These are phyloP conservation scores for Ectropis crepuscularia DNA, from an alignment of 2,888 invertebrate species.

Conservation along the genomic window DNA sequence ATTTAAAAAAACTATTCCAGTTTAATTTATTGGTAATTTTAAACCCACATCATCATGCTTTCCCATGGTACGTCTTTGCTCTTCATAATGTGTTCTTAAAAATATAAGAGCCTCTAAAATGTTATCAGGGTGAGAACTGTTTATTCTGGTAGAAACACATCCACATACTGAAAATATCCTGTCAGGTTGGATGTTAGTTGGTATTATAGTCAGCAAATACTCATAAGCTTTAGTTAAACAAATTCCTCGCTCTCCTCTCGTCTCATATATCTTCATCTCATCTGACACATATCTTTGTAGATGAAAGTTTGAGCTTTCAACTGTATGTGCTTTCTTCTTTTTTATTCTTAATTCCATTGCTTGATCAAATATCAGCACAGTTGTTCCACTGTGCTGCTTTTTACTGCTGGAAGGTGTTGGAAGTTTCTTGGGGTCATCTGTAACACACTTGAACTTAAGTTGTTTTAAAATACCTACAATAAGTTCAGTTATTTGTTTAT, in stretches of 20 bases:
- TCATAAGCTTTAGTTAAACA: too few relatives aligned
- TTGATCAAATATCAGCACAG: neutral
- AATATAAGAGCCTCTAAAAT: slow-evolving; percentile 3
- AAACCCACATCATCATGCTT: neutral
- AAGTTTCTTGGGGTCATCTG: neutral
- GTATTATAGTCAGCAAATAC: neutral
- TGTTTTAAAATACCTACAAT: slow-evolving; percentile 18
- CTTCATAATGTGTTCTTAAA: slow-evolving; percentile 1
- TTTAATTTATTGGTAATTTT: too few relatives aligned
- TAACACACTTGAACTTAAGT: slow-evolving; percentile 7
- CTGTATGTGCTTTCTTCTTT: neutral
- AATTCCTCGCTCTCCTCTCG: too few relatives aligned
- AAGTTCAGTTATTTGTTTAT: slow-evolving; percentile 19
- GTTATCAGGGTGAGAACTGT: neutral
- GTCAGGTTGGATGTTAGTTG: neutral
- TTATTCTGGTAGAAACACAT: slow-evolving; percentile 1
- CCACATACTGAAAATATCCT: neutral
- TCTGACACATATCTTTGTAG: neutral
- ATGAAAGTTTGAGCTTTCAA: neutral
- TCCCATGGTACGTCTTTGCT: neutral
- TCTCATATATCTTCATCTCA: too few relatives aligned
- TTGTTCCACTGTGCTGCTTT: slow-evolving; percentile 2
- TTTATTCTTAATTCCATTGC: slow-evolving; percentile 2
- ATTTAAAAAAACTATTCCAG: too few relatives aligned
- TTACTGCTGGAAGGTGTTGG: neutral